Conservation (phyloP, 2,797 vertebrate species). For the Adrianichthys oophorus region DNA sequence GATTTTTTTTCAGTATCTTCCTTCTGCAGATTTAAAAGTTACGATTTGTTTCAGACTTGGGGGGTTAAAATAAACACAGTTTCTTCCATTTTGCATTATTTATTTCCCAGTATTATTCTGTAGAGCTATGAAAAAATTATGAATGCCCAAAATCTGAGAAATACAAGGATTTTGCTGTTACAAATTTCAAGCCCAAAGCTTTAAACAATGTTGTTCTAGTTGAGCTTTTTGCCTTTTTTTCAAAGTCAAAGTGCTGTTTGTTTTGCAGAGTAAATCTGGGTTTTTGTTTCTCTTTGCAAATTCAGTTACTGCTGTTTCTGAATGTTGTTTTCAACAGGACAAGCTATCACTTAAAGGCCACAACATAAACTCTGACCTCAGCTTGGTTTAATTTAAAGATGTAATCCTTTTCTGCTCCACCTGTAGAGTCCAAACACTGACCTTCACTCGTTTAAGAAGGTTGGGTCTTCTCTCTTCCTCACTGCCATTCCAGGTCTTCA, state of each 20-base stretch:
- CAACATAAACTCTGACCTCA: slow-evolving; percentile 21
- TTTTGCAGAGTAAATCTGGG: too few species aligned
- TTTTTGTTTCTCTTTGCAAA: too few species aligned
- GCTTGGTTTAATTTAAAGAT: slow-evolving; percentile 24
- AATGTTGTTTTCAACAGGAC: slow-evolving; percentile 9
- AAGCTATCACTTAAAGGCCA: slow-evolving; percentile 13
- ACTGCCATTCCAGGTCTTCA: slow-evolving; percentile 20
- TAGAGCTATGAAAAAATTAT: too few species aligned
- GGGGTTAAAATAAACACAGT: neutral
- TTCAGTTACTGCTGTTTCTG: neutral
- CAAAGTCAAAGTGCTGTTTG: too few species aligned
- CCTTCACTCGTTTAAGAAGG: slow-evolving; percentile 3
- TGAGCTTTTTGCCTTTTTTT: too few species aligned
- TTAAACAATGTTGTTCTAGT: too few species aligned
- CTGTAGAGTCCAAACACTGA: slow-evolving; percentile 35
- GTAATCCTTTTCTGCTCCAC: slow-evolving; percentile 24
- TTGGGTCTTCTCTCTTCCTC: slow-evolving; percentile 3
- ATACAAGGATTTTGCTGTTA: too few species aligned
- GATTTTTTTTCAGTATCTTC: neutral
- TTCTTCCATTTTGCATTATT: neutral
- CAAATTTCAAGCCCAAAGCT: too few species aligned
- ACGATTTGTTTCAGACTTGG: too few species aligned
- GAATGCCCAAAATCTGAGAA: too few species aligned
- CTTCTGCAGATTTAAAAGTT: too few species aligned
- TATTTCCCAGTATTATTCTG: too few species aligned